Conservation (phyloP, 2,113 vertebrate species). For the Lates calcarifer region DNA sequence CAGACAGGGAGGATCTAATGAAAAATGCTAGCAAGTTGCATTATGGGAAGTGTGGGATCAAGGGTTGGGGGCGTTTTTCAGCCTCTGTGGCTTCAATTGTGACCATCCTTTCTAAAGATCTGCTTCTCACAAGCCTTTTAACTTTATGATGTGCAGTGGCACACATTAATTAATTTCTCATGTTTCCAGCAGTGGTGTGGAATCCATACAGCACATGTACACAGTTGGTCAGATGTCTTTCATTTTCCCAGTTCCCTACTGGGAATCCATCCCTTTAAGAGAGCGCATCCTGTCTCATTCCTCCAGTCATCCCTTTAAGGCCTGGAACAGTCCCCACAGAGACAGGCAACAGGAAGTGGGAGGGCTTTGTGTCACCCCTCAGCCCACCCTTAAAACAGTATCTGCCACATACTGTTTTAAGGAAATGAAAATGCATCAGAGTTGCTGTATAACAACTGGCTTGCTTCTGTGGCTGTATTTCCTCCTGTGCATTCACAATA, state of each 20-base stretch:
- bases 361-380: constrained; percentile 1
- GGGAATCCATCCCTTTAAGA: constrained; percentile 30
- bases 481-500: neutral
- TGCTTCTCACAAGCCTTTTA: no score
- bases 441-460: neutral
- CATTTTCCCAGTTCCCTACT: neutral
- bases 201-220: neutral
- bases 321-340: constrained; percentile 4
- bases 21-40: no score
- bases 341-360: constrained; percentile 59
- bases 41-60: no score
- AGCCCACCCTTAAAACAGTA: constrained; percentile 3
- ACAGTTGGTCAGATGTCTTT: neutral
- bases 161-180: no score
- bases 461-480: neutral
- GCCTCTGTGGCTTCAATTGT: no score
- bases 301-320: constrained; percentile 39
- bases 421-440: neutral
- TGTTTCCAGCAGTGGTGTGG: no score
- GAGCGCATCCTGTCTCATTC: constrained; percentile 39
- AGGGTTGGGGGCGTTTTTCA: no score
- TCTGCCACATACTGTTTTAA: constrained; percentile 1
- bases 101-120: no score
- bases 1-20: no score
- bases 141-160: no score